Evolutionary conservation across 2,113 vertebrate species (phyloP).

Genomic region (Colius striatus): DNA sequence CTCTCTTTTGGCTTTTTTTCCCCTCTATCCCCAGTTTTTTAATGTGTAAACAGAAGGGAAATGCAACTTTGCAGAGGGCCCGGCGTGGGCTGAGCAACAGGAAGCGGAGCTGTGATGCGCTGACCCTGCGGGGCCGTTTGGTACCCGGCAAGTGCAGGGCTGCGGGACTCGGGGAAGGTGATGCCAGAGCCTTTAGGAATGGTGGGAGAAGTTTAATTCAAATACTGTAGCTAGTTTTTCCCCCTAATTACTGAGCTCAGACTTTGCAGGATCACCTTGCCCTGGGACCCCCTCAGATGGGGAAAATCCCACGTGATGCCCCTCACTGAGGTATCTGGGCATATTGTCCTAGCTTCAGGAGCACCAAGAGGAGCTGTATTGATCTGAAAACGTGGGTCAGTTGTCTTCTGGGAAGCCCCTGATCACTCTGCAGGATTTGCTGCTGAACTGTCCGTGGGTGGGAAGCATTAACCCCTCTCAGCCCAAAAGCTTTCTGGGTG

Average conservation of each 20-base stretch:
- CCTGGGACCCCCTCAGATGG: rapidly evolving
- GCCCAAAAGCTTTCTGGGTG: background rate
- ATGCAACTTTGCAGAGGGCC: conserved; percentile 58
- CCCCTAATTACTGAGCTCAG: background rate
- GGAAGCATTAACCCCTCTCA: background rate
- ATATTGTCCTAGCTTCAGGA: rapidly evolving
- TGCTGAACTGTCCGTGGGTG: background rate
- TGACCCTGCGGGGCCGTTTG: background rate
- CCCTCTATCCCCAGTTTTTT: conserved; percentile 11
- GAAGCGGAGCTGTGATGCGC: background rate
- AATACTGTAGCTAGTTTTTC: too few relatives aligned
- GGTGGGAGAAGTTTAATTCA: rapidly evolving
- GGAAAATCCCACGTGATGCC: rapidly evolving
- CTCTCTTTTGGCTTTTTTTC: background rate
- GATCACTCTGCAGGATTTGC: background rate
- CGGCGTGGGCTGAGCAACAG: conserved; percentile 51
- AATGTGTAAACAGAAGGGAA: conserved; percentile 72
- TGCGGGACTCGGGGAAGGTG: background rate
- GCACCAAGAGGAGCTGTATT: background rate
- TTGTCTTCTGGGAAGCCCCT: background rate
- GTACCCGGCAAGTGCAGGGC: conserved; percentile 23
- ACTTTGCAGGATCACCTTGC: rapidly evolving
- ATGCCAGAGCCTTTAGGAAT: background rate
- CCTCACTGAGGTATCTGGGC: background rate
- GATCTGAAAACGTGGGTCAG: rapidly evolving